Conservation (phyloP, 1,140 invertebrate genomes). For the Aphaenogaster rudis region DNA sequence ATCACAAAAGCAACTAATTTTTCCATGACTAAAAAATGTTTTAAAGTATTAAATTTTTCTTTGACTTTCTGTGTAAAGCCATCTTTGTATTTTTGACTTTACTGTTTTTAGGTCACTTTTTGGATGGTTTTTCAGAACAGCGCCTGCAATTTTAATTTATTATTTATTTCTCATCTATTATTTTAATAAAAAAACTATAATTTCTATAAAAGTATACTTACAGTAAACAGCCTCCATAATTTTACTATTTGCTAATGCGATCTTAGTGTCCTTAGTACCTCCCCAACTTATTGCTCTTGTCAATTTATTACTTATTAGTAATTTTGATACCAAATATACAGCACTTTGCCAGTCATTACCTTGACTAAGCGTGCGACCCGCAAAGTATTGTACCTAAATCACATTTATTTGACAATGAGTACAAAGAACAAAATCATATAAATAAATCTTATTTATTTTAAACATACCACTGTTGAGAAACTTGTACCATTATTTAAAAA, state of each 20-base stretch:
- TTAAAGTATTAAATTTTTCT: not conserved
- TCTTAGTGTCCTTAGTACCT: not conserved
- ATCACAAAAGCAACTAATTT: not conserved
- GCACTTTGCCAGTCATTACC: not conserved
- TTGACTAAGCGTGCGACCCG: not conserved
- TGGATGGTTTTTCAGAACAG: not conserved
- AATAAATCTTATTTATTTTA: too few species aligned
- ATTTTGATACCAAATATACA: not conserved
- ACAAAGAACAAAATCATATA: too few species aligned
- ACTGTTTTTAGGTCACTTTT: not conserved
- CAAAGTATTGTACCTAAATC: constrained; percentile 10
- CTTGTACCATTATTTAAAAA: too few species aligned
- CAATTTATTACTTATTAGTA: not conserved
- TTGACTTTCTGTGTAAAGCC: not conserved
- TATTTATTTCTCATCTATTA: not conserved
- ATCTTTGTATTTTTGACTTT: not conserved
- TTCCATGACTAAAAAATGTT: not conserved
- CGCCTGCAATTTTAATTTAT: not conserved
- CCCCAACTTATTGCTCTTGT: not conserved
- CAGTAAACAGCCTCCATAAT: not conserved
- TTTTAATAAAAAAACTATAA: not conserved
- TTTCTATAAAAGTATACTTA: not conserved
- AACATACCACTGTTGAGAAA: too few species aligned
- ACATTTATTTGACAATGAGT: not conserved
- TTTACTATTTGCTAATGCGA: not conserved